A percentile compares a stretch with the other conserved stretches of the same genome.
phyloP scores from a whole-genome alignment of 2,113 vertebrate genomes.

The Aptenodytes forsteri region DNA sequence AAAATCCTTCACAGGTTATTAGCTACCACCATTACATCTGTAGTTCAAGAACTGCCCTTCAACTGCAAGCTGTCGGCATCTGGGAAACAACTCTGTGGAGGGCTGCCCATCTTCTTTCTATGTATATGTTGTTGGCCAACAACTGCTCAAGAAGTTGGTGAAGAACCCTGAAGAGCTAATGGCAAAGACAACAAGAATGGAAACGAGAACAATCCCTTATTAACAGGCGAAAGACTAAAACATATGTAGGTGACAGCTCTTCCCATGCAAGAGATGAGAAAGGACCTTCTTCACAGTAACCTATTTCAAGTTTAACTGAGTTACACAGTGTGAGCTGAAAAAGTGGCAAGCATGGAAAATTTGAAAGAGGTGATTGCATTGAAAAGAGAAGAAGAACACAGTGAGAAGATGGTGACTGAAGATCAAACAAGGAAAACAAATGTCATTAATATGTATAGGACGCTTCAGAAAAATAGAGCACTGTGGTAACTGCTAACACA shows the following conservation, averaged over 20 bases:
- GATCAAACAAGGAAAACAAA: neutral
- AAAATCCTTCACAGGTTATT: neutral
- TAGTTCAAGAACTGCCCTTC: neutral
- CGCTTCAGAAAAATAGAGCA: neutral
- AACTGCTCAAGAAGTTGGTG: neutral
- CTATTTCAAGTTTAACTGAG: neutral
- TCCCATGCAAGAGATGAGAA: neutral
- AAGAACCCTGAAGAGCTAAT: neutral
- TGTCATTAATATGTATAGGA: neutral
- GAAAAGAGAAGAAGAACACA: neutral
- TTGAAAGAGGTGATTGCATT: neutral
- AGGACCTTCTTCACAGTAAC: neutral
- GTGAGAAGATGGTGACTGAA: neutral
- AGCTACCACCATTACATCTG: neutral
- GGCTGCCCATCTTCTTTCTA: neutral
- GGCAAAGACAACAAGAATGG: neutral
- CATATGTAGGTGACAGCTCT: neutral
- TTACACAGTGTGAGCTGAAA: neutral
- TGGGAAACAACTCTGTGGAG: neutral
- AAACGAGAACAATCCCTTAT: neutral
- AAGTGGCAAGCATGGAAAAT: neutral
- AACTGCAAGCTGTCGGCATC: neutral
- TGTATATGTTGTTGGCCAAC: neutral
- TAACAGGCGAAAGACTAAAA: neutral
- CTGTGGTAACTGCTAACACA: neutral